A percentile compares a stretch with the other conserved stretches of the same genome.
These are phyloP conservation scores for Dynastes tityus DNA, from an alignment of 2,888 invertebrate species.

Conservation along the genomic window DNA sequence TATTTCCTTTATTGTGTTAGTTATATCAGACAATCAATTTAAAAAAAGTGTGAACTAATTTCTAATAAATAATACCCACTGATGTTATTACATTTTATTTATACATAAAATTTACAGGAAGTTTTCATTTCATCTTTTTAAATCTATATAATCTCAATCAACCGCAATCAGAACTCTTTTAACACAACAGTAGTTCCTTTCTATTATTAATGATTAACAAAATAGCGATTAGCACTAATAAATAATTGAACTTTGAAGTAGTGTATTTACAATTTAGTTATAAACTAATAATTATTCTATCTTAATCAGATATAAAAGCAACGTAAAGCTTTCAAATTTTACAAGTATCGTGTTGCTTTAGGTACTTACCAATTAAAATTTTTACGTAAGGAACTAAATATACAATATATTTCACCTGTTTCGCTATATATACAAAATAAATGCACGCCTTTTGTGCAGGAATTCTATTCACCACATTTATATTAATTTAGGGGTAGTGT, in stretches of 20 bases:
- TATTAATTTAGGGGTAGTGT: slow-evolving; percentile 11
- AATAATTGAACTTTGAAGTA: slow-evolving; percentile 20
- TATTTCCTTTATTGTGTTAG: no score
- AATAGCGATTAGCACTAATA: background rate
- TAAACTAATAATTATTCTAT: slow-evolving; percentile 10
- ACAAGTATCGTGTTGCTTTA: background rate
- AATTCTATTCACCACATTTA: background rate
- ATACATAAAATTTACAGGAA: slow-evolving; percentile 45
- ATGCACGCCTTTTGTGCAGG: slow-evolving; percentile 29
- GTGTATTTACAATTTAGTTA: slow-evolving; percentile 34
- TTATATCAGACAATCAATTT: no score
- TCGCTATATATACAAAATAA: slow-evolving; percentile 30
- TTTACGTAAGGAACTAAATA: slow-evolving; percentile 25
- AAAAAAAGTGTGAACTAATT: no score
- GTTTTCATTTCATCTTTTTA: slow-evolving; percentile 4
- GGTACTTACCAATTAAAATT: background rate
- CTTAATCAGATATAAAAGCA: background rate
- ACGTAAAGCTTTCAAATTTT: background rate
- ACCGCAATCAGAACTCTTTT: slow-evolving; percentile 19
- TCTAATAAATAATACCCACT: background rate
- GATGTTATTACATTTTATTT: slow-evolving; percentile 35
- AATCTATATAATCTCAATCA: slow-evolving; percentile 35
- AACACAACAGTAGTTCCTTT: background rate
- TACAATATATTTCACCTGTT: background rate
- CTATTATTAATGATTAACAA: no score